phyloP scores from a whole-genome alignment of 2,113 vertebrate species.

The Asarcornis scutulata region DNA sequence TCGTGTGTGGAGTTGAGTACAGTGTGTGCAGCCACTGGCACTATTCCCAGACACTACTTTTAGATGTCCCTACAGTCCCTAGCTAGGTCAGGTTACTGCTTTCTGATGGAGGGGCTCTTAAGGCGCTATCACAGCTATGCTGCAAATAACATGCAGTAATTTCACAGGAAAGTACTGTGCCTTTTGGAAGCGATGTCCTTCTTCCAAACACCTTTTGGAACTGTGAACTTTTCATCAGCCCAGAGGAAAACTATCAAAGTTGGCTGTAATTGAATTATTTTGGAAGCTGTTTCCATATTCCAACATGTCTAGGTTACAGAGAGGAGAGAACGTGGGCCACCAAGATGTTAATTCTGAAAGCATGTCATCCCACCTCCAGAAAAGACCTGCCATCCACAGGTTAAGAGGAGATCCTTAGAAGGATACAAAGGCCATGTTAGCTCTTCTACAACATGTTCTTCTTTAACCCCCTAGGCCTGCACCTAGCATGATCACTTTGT shows the following conservation, averaged over 20 bases:
- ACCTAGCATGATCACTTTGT: too few relatives aligned
- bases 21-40: background rate
- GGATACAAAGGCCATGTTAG: background rate
- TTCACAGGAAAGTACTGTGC: background rate
- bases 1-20: background rate
- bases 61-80: background rate
- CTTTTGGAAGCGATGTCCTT: background rate
- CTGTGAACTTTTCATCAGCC: background rate
- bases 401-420: background rate
- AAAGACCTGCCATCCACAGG: background rate
- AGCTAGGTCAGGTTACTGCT: background rate
- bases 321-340: background rate
- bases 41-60: background rate
- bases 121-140: background rate
- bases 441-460: background rate
- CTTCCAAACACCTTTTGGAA: background rate
- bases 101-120: background rate
- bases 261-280: background rate
- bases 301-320: fast-evolving
- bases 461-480: background rate
- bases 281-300: background rate
- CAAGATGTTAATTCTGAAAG: background rate
- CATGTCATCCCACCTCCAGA: background rate
- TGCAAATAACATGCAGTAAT: background rate
- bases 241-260: background rate